Conservation (phyloP, 2,888 invertebrate species). For the Chaetogeoica ovagalla region DNA sequence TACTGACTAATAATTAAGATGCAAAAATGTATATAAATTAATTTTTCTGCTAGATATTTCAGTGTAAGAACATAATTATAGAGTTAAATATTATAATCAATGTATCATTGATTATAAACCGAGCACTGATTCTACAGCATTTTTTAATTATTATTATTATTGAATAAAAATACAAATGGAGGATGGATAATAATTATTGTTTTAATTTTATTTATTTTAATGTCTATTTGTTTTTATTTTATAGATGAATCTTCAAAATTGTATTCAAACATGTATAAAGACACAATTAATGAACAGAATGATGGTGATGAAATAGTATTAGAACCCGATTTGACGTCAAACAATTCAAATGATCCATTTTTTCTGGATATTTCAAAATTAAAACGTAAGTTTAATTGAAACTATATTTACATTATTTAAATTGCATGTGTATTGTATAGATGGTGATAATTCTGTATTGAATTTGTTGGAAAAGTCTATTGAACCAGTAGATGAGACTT, state of each 20-base stretch:
- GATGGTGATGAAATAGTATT: constrained; percentile 2
- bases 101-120: too few species aligned
- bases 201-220: background rate
- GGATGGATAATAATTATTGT: background rate
- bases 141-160: too few species aligned
- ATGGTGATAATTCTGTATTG: constrained; percentile 47
- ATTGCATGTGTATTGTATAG: constrained; percentile 19
- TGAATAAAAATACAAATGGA: too few species aligned
- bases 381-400: constrained; percentile 30
- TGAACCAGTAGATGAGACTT: constrained; percentile 73
- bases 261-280: background rate
- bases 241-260: constrained; percentile 7
- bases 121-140: too few species aligned
- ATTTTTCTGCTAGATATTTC: background rate
- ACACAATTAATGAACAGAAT: background rate
- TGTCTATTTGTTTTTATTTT: constrained; percentile 27
- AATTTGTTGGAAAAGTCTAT: constrained; percentile 63
- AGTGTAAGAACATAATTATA: background rate
- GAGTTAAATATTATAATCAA: too few species aligned
- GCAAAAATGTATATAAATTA: background rate
- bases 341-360: constrained; percentile 34
- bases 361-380: constrained; percentile 34
- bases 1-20: background rate
- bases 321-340: constrained; percentile 20
- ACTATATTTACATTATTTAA: background rate